Percentiles rank a stretch among this genome's conserved stretches.
phyloP scores from a whole-genome alignment of 2,797 vertebrate genomes.

The Crenichthys baileyi region DNA sequence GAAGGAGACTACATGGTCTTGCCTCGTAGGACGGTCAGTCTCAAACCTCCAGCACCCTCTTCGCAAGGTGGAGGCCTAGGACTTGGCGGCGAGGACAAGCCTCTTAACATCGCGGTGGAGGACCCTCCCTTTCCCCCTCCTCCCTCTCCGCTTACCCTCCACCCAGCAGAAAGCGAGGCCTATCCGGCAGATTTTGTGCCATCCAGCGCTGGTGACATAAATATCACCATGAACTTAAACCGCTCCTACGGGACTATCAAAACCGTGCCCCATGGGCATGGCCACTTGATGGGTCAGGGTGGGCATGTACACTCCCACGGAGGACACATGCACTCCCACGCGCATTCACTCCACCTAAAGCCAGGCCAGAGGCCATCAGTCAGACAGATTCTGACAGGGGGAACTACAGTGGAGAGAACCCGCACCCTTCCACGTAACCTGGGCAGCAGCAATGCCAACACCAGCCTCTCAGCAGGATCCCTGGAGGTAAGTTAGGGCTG shows the following conservation, averaged over 20 bases:
- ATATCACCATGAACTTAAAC: constrained; percentile 87
- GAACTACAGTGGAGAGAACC: constrained; percentile 91
- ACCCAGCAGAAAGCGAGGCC: constrained; percentile 85
- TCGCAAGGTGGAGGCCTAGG: constrained; percentile 73
- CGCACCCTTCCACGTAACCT: constrained; percentile 97
- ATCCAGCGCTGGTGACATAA: constrained; percentile 87
- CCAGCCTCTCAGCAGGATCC: constrained; percentile 91
- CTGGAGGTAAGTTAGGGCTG: constrained; percentile 89
- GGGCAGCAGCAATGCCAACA: constrained; percentile 90
- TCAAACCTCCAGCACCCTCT: constrained; percentile 85
- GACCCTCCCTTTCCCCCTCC: constrained; percentile 87
- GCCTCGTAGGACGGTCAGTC: constrained; percentile 91
- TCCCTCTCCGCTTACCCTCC: constrained; percentile 82
- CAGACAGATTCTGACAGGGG: constrained; percentile 91
- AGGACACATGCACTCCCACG: constrained; percentile 77
- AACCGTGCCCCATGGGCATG: constrained; percentile 85
- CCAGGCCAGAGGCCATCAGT: constrained; percentile 87
- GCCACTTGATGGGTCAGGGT: constrained; percentile 73
- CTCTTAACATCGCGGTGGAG: constrained; percentile 83
- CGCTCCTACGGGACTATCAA: constrained; percentile 95
- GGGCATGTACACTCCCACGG: constrained; percentile 76
- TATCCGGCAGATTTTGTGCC: constrained; percentile 89
- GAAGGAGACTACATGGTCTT: constrained; percentile 99
- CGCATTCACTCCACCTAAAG: constrained; percentile 94
- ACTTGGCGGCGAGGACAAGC: constrained; percentile 85